These are phyloP conservation scores for Jaculus jaculus DNA, from an alignment of 2,113 vertebrate genomes.

Conservation along the genomic window DNA sequence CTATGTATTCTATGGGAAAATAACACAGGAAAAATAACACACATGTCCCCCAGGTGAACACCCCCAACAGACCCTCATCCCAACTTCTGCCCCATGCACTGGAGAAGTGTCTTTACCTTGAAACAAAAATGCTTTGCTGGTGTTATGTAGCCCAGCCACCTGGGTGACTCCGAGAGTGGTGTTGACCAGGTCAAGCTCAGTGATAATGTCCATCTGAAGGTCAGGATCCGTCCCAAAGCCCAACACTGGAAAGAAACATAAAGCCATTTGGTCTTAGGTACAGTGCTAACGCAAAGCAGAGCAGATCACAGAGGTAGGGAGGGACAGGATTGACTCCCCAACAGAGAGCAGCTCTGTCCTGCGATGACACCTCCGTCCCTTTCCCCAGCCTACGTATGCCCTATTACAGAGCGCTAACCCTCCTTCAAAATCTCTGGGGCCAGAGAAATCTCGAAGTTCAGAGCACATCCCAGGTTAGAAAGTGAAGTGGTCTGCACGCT, in stretches of 20 bases:
- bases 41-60: neutral
- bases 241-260: conserved; percentile 84
- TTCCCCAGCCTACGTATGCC: neutral
- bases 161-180: conserved; percentile 93
- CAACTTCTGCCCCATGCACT: neutral
- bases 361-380: neutral
- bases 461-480: neutral
- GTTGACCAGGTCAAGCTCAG: conserved; percentile 93
- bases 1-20: neutral
- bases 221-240: conserved; percentile 92
- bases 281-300: neutral
- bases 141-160: conserved; percentile 94
- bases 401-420: neutral
- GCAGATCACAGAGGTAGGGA: neutral
- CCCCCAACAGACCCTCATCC: neutral
- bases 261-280: conserved; percentile 62
- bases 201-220: conserved; percentile 94
- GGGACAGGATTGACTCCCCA: neutral
- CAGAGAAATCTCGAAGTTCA: conserved; percentile 20
- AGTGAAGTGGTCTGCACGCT: neutral
- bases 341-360: neutral
- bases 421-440: neutral
- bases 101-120: conserved; percentile 88
- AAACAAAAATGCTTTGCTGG: conserved; percentile 95
- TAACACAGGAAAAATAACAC: neutral